Evolutionary conservation across 1,140 invertebrate genomes (phyloP), one percentile per base, ranked within the genome.

Genomic region (Heliconius himera): DNA sequence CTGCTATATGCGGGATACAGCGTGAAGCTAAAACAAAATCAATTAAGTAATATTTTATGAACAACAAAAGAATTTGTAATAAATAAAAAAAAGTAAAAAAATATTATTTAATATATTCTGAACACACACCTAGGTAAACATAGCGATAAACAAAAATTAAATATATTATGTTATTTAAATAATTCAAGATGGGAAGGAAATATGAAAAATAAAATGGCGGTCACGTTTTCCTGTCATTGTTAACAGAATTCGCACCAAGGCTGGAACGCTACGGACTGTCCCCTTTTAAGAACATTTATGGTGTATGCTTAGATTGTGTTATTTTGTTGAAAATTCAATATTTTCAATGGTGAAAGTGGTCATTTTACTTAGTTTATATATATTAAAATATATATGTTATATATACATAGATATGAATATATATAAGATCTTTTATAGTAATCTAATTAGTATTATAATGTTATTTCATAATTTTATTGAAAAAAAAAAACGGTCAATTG

Each of bases 141-240:
- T n/a, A n/a, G n/a, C 3, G 2, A 66, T 29, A 66, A 60, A 60
- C 20, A 9, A 60, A 60, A 1, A 66, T 26, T 2, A 11, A 66
- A 29, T 16, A 66, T 29, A 66, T 66, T 29, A 66, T 6, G 26
- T 66, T 29, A 66, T 66, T 66, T 66, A 66, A 26, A 66, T 66
- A 66, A 66, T 66, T 66, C 22, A 29, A 66, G 11, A 26, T 66
- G 26, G 56, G 26, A 66, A 66, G 60, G 60, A 66, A 66, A 66
- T 66, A 11, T 66, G 22, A 66, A 66, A 66, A 66, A 29, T 56
- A 56, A 3, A 29, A 66, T 29, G 60, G 22, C 26, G 13, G 22
- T 29, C 60, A 29, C 60, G 60, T 66, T 22, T 66, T 66, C 60
- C 60, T 66, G 60, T 16, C 60, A 66, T 66, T 66, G 60, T 66